These are phyloP conservation scores for Arenaria interpres DNA, from an alignment of 2,113 vertebrate genomes.

Conservation along the genomic window DNA sequence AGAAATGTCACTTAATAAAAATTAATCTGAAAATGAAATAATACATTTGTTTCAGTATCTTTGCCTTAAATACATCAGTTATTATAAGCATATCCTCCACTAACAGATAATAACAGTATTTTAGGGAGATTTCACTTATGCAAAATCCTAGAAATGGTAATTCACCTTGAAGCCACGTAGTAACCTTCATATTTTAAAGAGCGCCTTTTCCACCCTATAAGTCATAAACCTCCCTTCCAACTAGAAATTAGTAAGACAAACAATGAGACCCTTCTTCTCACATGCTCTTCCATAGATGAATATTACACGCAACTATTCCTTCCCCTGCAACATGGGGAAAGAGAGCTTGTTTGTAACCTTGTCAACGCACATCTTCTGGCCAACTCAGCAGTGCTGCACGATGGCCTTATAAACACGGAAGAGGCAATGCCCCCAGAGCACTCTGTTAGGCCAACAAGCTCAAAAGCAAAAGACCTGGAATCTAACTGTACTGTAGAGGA, in stretches of 20 bases:
- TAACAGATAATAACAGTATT: background rate
- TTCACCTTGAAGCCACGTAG: background rate
- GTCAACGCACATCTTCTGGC: background rate
- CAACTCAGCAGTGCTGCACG: background rate
- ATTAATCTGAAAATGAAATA: background rate
- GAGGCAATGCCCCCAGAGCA: background rate
- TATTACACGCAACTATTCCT: background rate
- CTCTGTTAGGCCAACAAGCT: background rate
- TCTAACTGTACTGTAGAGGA: background rate
- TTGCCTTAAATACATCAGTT: background rate
- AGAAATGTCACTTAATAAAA: background rate
- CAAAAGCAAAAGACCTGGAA: background rate
- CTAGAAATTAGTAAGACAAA: background rate
- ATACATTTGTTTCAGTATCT: background rate
- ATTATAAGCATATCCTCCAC: background rate
- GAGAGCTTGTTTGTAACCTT: background rate
- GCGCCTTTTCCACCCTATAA: accelerated
- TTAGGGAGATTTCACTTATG: background rate
- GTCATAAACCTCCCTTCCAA: background rate
- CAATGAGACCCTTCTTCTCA: background rate
- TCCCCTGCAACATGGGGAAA: background rate
- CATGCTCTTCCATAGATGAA: background rate
- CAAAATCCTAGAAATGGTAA: background rate
- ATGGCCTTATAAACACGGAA: background rate
- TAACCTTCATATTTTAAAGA: background rate